These are phyloP conservation scores for Xerus inauris DNA, from an alignment of 2,113 vertebrate species.

Conservation along the genomic window DNA sequence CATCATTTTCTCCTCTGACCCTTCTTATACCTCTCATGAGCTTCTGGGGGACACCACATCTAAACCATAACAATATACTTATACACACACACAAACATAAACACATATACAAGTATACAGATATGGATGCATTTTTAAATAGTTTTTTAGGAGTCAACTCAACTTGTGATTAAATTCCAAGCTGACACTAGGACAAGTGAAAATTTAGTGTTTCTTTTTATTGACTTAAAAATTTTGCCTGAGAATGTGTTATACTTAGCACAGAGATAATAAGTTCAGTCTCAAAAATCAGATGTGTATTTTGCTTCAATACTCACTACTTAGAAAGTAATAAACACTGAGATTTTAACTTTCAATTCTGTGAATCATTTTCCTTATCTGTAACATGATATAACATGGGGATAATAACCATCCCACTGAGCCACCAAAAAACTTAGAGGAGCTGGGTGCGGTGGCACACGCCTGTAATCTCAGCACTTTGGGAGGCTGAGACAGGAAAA, in stretches of 20 bases:
- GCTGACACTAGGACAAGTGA: background rate
- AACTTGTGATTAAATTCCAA: background rate
- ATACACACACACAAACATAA: fast-evolving
- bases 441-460: too few relatives aligned
- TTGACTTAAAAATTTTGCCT: background rate
- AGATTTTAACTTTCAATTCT: background rate
- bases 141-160: background rate
- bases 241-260: background rate
- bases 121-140: background rate
- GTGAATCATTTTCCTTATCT: background rate
- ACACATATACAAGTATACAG: background rate
- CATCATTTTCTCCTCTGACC: too few relatives aligned
- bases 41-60: too few relatives aligned
- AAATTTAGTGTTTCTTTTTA: background rate
- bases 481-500: too few relatives aligned
- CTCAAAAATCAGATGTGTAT: background rate
- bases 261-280: background rate
- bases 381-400: background rate
- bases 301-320: background rate
- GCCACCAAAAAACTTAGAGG: background rate
- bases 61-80: too few relatives aligned
- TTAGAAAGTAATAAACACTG: background rate
- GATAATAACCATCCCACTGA: background rate
- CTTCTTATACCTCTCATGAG: too few relatives aligned
- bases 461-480: too few relatives aligned